Evolutionary conservation across 2,797 vertebrate genomes (phyloP), one percentile per base, ranked within the genome.

Genomic region (Danio albolineatus): DNA sequence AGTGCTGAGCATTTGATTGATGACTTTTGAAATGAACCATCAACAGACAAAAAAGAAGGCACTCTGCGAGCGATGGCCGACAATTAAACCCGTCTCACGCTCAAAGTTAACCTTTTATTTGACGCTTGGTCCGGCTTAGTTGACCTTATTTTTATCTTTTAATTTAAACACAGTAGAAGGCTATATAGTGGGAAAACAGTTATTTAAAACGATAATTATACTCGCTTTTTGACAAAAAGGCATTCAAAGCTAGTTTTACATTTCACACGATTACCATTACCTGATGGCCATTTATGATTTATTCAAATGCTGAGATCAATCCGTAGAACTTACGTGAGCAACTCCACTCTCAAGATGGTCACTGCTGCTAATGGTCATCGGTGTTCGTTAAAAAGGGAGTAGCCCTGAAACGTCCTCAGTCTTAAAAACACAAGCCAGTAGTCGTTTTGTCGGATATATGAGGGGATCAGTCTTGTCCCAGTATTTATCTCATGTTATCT

Each of bases 241-340:
- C n/a, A n/a, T n/a, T n/a, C n/a, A n/a, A n/a, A n/a, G n/a, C n/a
- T n/a, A n/a, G n/a, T n/a, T n/a, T n/a, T n/a, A n/a, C n/a, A n/a
- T n/a, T n/a, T n/a, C 95, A 96, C 94, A 92, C 94, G 92, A 95
- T 95, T 96, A 93, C 93, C 97, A 95, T 95, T 96, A 93, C 93
- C 96, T 96, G 98, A 98, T 98, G 95, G 96, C 95, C 96, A 96
- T 96, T 96, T 96, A 94, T 93, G 95, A 88, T 95, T 96, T 96
- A 95, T 97, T 98, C 94, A 96, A 97, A 97, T 95, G 95, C 94
- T 95, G 95, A 96, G 95, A 96, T 96, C 96, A 95, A 98, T 97
- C 95, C 95, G 43, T 95, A 95, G 95, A 94, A 95, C 94, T 38
- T 36, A 94, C 90, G 91, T 91, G 93, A 92, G 95, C 94, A 96